Base-by-base conservation (phyloP, 2,797 vertebrate species). In the Octomys mimax region DNA sequence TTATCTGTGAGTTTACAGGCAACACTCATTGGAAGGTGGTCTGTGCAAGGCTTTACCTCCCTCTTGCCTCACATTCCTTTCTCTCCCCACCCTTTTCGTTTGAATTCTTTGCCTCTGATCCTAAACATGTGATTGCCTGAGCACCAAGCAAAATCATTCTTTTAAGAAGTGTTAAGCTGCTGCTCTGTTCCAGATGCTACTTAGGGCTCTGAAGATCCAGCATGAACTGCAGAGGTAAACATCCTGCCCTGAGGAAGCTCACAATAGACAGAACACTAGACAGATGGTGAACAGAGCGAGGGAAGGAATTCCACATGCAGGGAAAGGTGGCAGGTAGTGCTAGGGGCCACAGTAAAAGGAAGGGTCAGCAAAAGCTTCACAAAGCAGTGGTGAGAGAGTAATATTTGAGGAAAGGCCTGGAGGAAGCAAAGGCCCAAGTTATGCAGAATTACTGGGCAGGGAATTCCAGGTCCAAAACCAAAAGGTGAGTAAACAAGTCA, bases 81-180 rank as follows among this genome's bases (percentile, higher is more conserved):
- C 33, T 64, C n/a, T 88, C 31, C 18, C 22, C 2, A 61, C 11
- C 33, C 5, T 8, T 31, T 89, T 84, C 36, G 71, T 86, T 85
- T 9, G 33, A 77, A 70, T 57, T 68, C 86, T 89, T 83, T 11
- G 11, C 16, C 39, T 22, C 83, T 84, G 33, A 90, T 89, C 70
- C 31, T 91, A 12, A 70, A 6, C 22, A 36, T 75, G 24, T 87
- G 87, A 82, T 68, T 89, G n/a, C 22, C 26, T 26, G 85, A 66
- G 70, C 54, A 70, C 62, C 70, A 39, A 89, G 82, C 82, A 73
- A 92, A 92, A 70, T 83, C 9, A 52, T 91, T 94, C 21, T 82
- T 92, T 95, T 16, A 75, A 73, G 52, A 89, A 90, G 85, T 52
- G 66, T 81, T 95, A 87, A 93, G 26, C 9, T n/a, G 66, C 26